These are phyloP conservation scores for Carcharodon carcharias DNA, from an alignment of 2,797 vertebrate species.

Conservation along the genomic window DNA sequence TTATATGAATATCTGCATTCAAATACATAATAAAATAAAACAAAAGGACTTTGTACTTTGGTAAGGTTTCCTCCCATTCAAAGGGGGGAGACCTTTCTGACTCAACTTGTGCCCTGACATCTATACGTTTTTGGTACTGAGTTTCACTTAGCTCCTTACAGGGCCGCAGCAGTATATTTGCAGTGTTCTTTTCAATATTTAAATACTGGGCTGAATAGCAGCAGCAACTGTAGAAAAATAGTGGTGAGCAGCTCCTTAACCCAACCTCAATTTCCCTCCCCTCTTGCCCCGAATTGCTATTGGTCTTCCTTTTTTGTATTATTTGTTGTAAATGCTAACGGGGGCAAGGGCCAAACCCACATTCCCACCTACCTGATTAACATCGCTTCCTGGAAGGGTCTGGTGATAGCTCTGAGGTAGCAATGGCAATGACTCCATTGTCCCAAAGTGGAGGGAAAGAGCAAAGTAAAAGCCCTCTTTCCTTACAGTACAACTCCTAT, in stretches of 20 bases:
- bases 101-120: background rate
- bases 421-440: background rate
- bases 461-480: background rate
- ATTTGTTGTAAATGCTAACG: background rate
- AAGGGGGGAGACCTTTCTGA: background rate
- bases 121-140: background rate
- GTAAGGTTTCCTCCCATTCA: background rate
- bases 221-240: background rate
- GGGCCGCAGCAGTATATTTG: background rate
- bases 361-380: too few relatives aligned
- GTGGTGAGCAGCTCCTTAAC: background rate
- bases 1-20: too few relatives aligned
- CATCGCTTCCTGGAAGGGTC: background rate
- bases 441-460: background rate
- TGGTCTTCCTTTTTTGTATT: background rate
- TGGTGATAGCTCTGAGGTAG: background rate
- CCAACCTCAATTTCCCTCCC: background rate
- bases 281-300: background rate
- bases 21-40: background rate
- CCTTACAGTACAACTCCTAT: background rate
- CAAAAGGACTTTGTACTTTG: background rate
- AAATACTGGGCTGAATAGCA: background rate
- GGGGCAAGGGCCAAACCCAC: background rate
- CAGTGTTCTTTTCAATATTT: background rate
- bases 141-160: background rate